Conservation (phyloP, 2,888 invertebrate genomes). For the Cistogaster globosa region DNA sequence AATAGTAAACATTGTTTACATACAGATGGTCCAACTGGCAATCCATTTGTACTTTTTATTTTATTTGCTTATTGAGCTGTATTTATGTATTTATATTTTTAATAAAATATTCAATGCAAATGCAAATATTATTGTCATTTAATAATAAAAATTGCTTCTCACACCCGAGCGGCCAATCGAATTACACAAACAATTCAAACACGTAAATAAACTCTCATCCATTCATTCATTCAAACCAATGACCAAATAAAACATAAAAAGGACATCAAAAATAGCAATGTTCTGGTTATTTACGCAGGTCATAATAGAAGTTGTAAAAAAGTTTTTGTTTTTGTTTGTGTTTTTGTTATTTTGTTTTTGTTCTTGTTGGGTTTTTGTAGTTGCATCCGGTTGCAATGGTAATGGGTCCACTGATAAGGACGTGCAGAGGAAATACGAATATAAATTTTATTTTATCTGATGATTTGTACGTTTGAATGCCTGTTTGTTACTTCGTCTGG, state of each 20-base stretch:
- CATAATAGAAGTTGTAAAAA: slow-evolving; percentile 42
- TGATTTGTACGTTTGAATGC: slow-evolving; percentile 70
- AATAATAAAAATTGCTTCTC: slow-evolving; percentile 66
- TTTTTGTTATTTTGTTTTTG: slow-evolving; percentile 9
- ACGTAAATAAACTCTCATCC: background rate
- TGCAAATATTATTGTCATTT: slow-evolving; percentile 64
- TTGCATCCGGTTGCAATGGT: slow-evolving; percentile 69
- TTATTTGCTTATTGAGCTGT: slow-evolving; percentile 34
- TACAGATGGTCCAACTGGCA: background rate
- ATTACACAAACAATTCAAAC: background rate
- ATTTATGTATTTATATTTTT: slow-evolving; percentile 39
- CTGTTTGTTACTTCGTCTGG: slow-evolving; percentile 23
- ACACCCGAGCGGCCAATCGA: slow-evolving; percentile 6
- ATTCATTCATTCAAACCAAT: slow-evolving; percentile 4
- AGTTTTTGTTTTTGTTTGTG: background rate
- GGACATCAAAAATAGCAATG: slow-evolving; percentile 64
- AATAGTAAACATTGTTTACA: slow-evolving; percentile 13
- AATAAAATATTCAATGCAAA: slow-evolving; percentile 59
- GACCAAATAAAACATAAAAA: slow-evolving; percentile 49
- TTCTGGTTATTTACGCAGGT: slow-evolving; percentile 67
- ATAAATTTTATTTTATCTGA: slow-evolving; percentile 81
- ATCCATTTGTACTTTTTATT: background rate
- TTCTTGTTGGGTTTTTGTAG: slow-evolving; percentile 32
- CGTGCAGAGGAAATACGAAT: slow-evolving; percentile 79
- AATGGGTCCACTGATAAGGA: slow-evolving; percentile 70